Evolutionary conservation across 1,140 invertebrate species (phyloP).

Genomic region (Heterodera schachtii): DNA sequence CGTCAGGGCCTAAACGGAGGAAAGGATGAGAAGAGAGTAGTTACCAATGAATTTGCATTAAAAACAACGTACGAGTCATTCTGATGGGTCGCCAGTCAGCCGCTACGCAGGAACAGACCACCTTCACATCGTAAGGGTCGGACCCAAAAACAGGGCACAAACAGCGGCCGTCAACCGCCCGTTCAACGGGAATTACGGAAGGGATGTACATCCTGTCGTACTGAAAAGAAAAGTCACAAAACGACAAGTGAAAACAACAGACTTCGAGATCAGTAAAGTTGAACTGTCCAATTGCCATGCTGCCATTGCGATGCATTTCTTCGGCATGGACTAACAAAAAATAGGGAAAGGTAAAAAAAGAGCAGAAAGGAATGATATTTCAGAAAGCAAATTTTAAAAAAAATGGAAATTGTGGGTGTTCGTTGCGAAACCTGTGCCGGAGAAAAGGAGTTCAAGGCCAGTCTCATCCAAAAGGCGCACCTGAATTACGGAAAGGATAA

Average conservation of each 20-base stretch:
- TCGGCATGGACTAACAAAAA: slow-evolving; percentile 40
- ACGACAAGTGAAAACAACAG: neutral
- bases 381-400: neutral
- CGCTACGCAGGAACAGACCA: slow-evolving; percentile 63
- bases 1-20: slow-evolving; percentile 21
- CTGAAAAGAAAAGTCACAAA: slow-evolving; percentile 33
- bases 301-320: slow-evolving; percentile 47
- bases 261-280: slow-evolving; percentile 63
- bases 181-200: slow-evolving; percentile 62
- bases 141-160: slow-evolving; percentile 57
- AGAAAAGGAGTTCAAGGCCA: slow-evolving; percentile 48
- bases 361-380: neutral
- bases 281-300: slow-evolving; percentile 55
- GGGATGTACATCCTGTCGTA: slow-evolving; percentile 58
- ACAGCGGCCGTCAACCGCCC: slow-evolving; percentile 58
- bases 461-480: slow-evolving; percentile 60
- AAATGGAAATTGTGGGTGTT: neutral
- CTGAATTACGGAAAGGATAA: slow-evolving; percentile 29
- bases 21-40: neutral
- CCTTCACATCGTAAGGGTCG: slow-evolving; percentile 54
- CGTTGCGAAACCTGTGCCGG: neutral
- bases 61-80: slow-evolving; percentile 43
- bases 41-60: neutral
- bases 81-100: slow-evolving; percentile 57
- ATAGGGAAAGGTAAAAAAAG: neutral